Evolutionary conservation across 2,113 vertebrate genomes (phyloP).

Genomic region (Corythornis vintsioides): DNA sequence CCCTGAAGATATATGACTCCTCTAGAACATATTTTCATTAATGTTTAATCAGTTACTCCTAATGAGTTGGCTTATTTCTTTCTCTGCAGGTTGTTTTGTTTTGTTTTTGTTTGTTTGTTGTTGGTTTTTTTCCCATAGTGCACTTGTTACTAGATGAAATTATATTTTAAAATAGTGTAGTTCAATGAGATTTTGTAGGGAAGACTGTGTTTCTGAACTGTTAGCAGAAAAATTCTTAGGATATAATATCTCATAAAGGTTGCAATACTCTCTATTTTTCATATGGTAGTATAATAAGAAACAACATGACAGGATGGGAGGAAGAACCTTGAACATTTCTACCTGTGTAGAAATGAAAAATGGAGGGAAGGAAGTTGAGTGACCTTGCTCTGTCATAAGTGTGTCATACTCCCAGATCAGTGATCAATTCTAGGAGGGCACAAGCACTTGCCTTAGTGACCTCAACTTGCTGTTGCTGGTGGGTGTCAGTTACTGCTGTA

Average conservation of each 20-base stretch:
- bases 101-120: too few species aligned
- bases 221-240: neutral
- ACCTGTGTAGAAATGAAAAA: neutral
- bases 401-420: neutral
- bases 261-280: neutral
- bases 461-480: neutral
- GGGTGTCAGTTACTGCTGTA: neutral
- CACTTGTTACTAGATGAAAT: neutral
- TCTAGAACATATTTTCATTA: constrained; percentile 37
- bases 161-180: neutral
- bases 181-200: neutral
- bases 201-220: neutral
- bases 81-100: neutral
- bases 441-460: neutral
- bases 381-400: neutral
- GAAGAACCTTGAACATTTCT: neutral
- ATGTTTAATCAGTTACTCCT: constrained; percentile 51
- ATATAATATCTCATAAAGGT: neutral
- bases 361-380: neutral
- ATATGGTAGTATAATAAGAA: neutral
- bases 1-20: constrained; percentile 15
- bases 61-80: constrained; percentile 1
- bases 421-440: neutral
- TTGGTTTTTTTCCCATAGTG: neutral
- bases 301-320: neutral